Base-by-base conservation (phyloP, 1,140 invertebrate species). In the Copidosoma floridanum region DNA sequence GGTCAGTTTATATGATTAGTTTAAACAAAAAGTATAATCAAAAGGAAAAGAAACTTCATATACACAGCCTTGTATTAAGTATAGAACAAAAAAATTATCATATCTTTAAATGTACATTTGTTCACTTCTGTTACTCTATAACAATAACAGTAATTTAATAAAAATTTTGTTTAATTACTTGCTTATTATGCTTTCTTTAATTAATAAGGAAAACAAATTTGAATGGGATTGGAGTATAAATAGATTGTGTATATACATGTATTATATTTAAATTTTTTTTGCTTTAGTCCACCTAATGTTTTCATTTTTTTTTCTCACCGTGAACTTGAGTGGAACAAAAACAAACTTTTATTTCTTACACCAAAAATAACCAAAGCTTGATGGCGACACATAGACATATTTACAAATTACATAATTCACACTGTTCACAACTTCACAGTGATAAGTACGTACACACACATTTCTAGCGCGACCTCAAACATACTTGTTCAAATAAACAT, bases 391-490 rank as follows among this genome's bases (percentile, higher is more conserved):
- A 73, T 70, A 68, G 58, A 72, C 65, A 61, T 78, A 76, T 78
- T 76, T 77, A 77, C 71, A 77, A 71, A 64, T 72, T 76, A 73
- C 73, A 74, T 73, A n/a, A n/a, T n/a, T n/a, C 74, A 72, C 67
- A 78, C 65, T 65, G 69, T 75, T 74, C 68, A 74, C 68, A 68
- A 66, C 52, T 75, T 74, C 68, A 74, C 68, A 68, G 67, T 51
- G 63, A 68, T 68, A 66, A 66, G 66, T 53, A 74, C 68, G 68
- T 76, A 61, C 73, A 75, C 68, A 62, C 52, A 56, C 24, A 60
- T 55, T 27, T 47, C 7, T 55, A 61, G 46, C 37, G 44, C 52
- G 26, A 55, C 23, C 43, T 21, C 18, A 50, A 55, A 61, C n/a
- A 41, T 50, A 40, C 40, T 40, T 11, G n/a, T 50, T 12, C 20